Evolutionary conservation across 2,797 vertebrate genomes (phyloP), one percentile per base, ranked within the genome.

Genomic region (Spinus olivaceus): DNA sequence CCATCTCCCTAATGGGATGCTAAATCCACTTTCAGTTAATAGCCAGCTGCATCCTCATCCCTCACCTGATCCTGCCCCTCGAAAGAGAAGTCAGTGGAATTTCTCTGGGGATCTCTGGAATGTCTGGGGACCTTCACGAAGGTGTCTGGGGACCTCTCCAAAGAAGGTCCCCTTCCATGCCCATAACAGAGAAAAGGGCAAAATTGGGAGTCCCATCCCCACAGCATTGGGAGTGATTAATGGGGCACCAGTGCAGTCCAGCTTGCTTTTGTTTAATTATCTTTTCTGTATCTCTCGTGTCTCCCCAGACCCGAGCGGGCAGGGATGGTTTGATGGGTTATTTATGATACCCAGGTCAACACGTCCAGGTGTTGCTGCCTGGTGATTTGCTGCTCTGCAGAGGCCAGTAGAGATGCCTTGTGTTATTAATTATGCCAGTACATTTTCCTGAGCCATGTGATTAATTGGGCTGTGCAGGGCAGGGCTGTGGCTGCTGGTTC

Each of bases 401-500:
- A 96, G 96, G 92, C 95, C 93, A 79, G 81, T 94, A 91, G 46
- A 96, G 95, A 88, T 87, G 95, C 94, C 76, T 92, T 7, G 73
- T 88, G 88, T 95, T 95, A 95, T 97, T 97, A 97, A 96, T 97
- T 92, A 95, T 91, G 91, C 90, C 91, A 81, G 86, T 96, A 85
- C 89, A 94, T 96, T 96, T 97, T 94, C 91, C 70, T 78, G 94
- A 94, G 92, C 90, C 81, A 70, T 81, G 92, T 90, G 90, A 97
- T 97, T 92, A 94, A 96, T 96, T 91, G 90, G 77, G 71, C 61
- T 79, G 94, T 63, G 57, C 44, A 32, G 5, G 13, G 86, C 65
- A 46, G 6, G 12, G 65, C 47, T 8, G 86, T 28, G 47, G 50
- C 72, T 74, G 88, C 73, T 93, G 86, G 88, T 3, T 86, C 80